phyloP scores from a whole-genome alignment of 1,140 invertebrate species.

The Drosophila ogumai region DNA sequence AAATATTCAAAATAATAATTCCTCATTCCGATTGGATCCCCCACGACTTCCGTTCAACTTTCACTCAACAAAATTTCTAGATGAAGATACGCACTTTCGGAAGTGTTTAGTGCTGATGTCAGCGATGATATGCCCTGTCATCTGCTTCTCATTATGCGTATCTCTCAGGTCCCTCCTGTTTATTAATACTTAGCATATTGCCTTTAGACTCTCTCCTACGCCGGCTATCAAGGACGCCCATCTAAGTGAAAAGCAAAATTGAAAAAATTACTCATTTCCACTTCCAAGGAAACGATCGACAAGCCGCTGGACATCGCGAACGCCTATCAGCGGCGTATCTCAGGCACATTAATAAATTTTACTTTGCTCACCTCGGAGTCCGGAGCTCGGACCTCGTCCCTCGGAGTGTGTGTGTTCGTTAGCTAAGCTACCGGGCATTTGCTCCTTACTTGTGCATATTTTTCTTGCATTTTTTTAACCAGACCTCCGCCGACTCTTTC shows the following conservation, averaged over 20 bases:
- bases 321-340: slow-evolving; percentile 75
- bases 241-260: slow-evolving; percentile 78
- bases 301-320: slow-evolving; percentile 56
- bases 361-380: slow-evolving; percentile 62
- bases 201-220: slow-evolving; percentile 33
- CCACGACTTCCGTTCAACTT: slow-evolving; percentile 23
- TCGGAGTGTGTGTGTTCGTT: slow-evolving; percentile 58
- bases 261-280: slow-evolving; percentile 84
- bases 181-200: slow-evolving; percentile 43
- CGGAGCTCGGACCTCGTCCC: background rate
- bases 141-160: slow-evolving; percentile 50
- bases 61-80: slow-evolving; percentile 18
- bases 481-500: slow-evolving; percentile 11
- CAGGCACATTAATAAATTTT: slow-evolving; percentile 84
- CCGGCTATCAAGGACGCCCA: slow-evolving; percentile 68
- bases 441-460: slow-evolving; percentile 21
- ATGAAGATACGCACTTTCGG: slow-evolving; percentile 44
- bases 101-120: slow-evolving; percentile 34
- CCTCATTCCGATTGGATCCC: background rate
- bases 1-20: background rate
- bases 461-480: slow-evolving; percentile 19
- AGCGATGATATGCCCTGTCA: slow-evolving; percentile 58
- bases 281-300: slow-evolving; percentile 78
- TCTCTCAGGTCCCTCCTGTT: slow-evolving; percentile 20
- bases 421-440: slow-evolving; percentile 58